Percentiles rank a stretch among this genome's conserved stretches.
phyloP scores from a whole-genome alignment of 2,797 vertebrate genomes.

The Ctenopoma multispine region DNA sequence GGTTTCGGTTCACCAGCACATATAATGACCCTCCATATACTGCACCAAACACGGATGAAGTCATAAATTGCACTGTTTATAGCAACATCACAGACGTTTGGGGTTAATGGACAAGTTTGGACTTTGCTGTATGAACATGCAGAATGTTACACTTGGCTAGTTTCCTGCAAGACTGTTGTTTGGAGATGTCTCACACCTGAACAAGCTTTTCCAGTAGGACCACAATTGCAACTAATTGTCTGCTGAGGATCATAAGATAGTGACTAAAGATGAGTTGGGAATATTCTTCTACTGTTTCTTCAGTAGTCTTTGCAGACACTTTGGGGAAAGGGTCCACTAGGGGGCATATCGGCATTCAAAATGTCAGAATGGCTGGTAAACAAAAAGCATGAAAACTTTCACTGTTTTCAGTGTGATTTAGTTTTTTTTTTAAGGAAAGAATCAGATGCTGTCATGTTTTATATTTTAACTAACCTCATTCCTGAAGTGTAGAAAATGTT shows the following conservation, averaged over 20 bases:
- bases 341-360: neutral
- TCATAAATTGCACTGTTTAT: no score
- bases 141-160: neutral
- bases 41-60: neutral
- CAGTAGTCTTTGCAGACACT: neutral
- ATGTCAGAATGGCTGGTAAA: no score
- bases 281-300: neutral
- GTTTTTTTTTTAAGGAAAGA: neutral
- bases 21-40: neutral
- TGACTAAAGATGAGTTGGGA: no score
- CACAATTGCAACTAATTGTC: neutral
- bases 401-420: neutral
- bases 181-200: neutral
- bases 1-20: neutral
- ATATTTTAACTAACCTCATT: neutral
- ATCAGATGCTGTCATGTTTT: neutral
- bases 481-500: neutral
- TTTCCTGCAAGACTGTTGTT: neutral
- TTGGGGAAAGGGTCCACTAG: slow-evolving; percentile 2
- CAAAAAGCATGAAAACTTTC: neutral
- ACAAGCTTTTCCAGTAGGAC: neutral
- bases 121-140: neutral
- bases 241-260: neutral
- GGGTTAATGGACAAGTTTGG: neutral
- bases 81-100: no score